phyloP scores from a whole-genome alignment of 2,113 vertebrate genomes.

The Macrotis lagotis region DNA sequence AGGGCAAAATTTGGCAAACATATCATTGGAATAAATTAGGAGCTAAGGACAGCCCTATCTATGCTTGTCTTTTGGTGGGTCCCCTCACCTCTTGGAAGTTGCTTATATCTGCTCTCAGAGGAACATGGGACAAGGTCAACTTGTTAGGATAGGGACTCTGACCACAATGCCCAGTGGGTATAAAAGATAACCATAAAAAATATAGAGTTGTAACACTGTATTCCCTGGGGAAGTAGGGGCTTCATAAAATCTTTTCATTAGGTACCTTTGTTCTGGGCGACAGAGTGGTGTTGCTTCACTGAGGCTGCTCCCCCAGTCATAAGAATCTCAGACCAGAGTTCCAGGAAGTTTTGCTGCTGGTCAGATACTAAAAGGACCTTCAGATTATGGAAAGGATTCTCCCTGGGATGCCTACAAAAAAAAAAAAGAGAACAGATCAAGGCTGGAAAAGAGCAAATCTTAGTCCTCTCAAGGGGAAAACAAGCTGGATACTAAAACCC shows the following conservation, averaged over 20 bases:
- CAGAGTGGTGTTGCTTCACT: constrained; percentile 87
- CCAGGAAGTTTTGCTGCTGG: constrained; percentile 86
- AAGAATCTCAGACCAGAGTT: constrained; percentile 95
- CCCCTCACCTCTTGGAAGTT: background rate
- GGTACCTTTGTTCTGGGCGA: constrained; percentile 88
- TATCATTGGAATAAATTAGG: background rate
- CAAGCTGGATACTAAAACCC: background rate
- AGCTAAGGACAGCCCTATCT: background rate
- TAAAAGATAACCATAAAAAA: background rate
- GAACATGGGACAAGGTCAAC: background rate
- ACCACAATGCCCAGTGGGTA: background rate
- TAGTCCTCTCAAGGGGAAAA: background rate
- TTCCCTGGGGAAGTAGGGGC: background rate
- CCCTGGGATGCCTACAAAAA: constrained; percentile 91
- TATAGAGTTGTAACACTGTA: background rate
- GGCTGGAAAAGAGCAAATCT: background rate
- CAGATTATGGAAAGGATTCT: constrained; percentile 90
- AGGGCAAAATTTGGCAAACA: constrained; percentile 24
- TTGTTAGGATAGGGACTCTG: background rate
- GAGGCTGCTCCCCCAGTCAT: constrained; percentile 91
- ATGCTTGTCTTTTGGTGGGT: background rate
- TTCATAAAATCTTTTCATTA: background rate
- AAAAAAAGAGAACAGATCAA: constrained; percentile 30
- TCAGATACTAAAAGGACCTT: constrained; percentile 92
- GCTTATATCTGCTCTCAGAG: constrained; percentile 7